Evolutionary conservation across 1,140 invertebrate species (phyloP), one percentile per base, ranked within the genome.

Genomic region (Drosophila leontia): DNA sequence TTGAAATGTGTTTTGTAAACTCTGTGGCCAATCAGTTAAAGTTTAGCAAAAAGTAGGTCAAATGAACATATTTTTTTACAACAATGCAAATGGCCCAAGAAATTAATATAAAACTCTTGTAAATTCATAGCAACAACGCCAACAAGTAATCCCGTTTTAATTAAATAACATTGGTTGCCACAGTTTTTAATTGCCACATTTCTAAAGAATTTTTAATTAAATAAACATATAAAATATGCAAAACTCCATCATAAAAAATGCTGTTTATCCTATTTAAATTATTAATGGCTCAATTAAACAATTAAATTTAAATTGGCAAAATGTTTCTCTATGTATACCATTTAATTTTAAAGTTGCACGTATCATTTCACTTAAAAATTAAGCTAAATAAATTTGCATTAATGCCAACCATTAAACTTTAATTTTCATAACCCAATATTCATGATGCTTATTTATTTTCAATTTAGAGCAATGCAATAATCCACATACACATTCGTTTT

Each of bases 21-120:
- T 44, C 13, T 44, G 57, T 44, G 62, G 32, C 32, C 62, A 64
- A 61, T 61, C 62, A 44, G 37, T 37, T 37, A 13, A 50, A 72
- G 29, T 74, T 58, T 35, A 71, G 48, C 48, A 39, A 71, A 70
- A 70, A 51, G 32, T 29, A 69, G 65, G 62, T 67, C 45, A 67
- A 53, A 67, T 15, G 15, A 47, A 26, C 50, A 69, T 34, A 35
- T 71, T 71, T 57, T 57, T 67, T 56, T 32, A 39, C 15, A 23
- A 29, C 8, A 41, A n/a, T 15, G n/a, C 15, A 32, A 57, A 63
- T 12, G 23, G 19, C 29, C 29, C 47, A 63, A n/a, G 6, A 42
- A 58, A 44, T 32, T 61, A 41, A 64, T 44, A 61, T 17, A 13
- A 17, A 34, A 19, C 35, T 34, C 9, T 15, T 63, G 37, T 60